These are phyloP conservation scores for Plestiodon gilberti DNA, from an alignment of 2,113 vertebrate species.

Conservation along the genomic window DNA sequence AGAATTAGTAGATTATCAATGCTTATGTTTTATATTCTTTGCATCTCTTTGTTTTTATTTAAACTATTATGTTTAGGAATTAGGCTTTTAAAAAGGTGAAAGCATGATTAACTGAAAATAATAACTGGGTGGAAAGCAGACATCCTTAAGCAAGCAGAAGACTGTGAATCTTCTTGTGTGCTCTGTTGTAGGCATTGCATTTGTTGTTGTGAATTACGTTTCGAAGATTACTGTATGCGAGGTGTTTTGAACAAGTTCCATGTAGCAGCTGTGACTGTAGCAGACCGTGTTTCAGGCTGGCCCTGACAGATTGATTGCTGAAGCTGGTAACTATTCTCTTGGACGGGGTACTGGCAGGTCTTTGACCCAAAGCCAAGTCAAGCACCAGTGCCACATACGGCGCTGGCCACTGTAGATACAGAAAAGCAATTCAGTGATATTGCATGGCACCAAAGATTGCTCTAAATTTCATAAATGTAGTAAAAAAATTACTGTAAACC, in stretches of 20 bases:
- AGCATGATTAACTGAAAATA: not conserved
- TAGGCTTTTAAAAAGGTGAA: not conserved
- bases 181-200: not conserved
- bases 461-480: not conserved
- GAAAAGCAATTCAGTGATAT: not conserved
- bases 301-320: not conserved
- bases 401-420: not conserved
- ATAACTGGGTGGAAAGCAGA: not conserved
- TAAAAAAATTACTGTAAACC: too few species aligned
- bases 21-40: not conserved
- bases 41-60: not conserved
- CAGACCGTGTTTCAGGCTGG: not conserved
- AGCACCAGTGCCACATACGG: not conserved
- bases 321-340: slow-evolving; percentile 1
- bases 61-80: not conserved
- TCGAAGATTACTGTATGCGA: not conserved
- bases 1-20: not conserved
- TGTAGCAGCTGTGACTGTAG: slow-evolving; percentile 3
- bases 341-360: not conserved
- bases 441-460: not conserved
- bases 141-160: not conserved
- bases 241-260: not conserved
- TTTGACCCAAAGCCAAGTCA: not conserved
- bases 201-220: not conserved
- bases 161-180: not conserved